Evolutionary conservation across 2,797 vertebrate species (phyloP).

Genomic region (Ispidina lecontei): DNA sequence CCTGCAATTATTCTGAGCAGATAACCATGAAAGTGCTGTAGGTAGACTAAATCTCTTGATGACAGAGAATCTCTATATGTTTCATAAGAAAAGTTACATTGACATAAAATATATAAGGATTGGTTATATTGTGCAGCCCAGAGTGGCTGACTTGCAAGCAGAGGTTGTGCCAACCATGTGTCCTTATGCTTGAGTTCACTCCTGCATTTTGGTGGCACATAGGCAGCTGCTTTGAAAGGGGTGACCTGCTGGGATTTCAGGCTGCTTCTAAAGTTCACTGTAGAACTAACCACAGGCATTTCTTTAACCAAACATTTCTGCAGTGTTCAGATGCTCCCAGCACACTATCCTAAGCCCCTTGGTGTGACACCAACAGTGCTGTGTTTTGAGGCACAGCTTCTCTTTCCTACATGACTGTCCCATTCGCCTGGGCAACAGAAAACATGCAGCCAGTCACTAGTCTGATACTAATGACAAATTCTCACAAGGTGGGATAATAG

Average conservation of each 20-base stretch:
- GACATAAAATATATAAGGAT: background rate
- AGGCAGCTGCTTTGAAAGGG: background rate
- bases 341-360: background rate
- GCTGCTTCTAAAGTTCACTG: background rate
- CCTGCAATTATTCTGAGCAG: background rate
- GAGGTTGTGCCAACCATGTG: background rate
- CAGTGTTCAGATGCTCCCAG: background rate
- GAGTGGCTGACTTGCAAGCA: background rate
- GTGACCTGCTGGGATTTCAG: background rate
- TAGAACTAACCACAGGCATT: background rate
- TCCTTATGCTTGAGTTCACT: background rate
- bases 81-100: background rate
- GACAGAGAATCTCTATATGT: background rate
- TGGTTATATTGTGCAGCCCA: background rate
- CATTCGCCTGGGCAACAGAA: background rate
- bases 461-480: background rate
- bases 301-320: background rate
- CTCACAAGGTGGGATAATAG: background rate
- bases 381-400: background rate
- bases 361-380: background rate
- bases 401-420: rapidly evolving
- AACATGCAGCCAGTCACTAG: background rate
- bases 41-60: background rate
- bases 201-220: background rate
- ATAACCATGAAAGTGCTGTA: background rate